A percentile compares a stretch with the other conserved stretches of the same genome.
Evolutionary conservation across 64 coral and sea anemone genomes (phyloP).

Genomic region (Stylophora pistillata): DNA sequence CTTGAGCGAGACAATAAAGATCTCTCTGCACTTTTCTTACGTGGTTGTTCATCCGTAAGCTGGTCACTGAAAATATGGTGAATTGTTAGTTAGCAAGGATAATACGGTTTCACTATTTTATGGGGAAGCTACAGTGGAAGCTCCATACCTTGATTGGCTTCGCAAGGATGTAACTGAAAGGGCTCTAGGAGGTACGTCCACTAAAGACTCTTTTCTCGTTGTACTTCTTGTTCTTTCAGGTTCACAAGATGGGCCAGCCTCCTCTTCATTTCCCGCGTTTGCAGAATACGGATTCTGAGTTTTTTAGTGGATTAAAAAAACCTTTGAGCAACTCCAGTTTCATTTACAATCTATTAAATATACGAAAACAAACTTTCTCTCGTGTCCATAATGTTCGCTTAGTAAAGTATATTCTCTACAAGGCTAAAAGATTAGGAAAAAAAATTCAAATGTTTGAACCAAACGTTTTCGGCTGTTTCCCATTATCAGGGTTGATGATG

Average conservation of each 20-base stretch:
- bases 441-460: too few relatives aligned
- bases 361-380: too few relatives aligned
- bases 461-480: too few relatives aligned
- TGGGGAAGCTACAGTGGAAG: not conserved
- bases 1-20: constrained; percentile 28
- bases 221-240: not conserved
- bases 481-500: too few relatives aligned
- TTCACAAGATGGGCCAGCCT: constrained; percentile 16
- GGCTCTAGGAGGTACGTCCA: not conserved
- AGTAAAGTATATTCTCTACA: too few relatives aligned
- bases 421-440: too few relatives aligned
- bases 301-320: not conserved
- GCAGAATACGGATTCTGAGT: constrained; percentile 4
- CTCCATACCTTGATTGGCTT: not conserved
- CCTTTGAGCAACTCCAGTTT: not conserved
- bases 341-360: too few relatives aligned
- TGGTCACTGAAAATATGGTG: not conserved
- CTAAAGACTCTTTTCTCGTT: not conserved
- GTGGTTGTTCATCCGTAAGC: not conserved
- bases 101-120: not conserved
- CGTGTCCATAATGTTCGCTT: too few relatives aligned
- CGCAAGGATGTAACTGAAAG: not conserved
- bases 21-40: not conserved
- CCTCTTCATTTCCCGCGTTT: not conserved
- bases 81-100: not conserved